Evolutionary conservation across 2,888 invertebrate genomes (phyloP).

Genomic region (Drosophila anomelani): DNA sequence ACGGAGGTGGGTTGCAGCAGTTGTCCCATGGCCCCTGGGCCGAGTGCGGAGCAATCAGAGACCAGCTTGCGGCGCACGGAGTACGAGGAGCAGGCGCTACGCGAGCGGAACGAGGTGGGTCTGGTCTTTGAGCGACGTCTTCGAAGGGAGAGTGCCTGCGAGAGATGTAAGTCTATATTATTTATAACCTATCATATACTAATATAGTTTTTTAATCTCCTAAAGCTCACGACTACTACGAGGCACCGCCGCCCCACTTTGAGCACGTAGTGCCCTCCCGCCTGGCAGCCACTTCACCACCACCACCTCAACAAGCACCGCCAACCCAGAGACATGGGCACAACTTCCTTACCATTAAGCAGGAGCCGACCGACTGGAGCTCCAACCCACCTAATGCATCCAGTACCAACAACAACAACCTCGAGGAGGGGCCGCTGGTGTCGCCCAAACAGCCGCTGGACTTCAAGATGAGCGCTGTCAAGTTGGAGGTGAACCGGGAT

Average conservation of each 20-base stretch:
- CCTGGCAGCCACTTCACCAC: slow-evolving; percentile 57
- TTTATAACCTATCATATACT: background rate
- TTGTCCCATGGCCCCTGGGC: slow-evolving; percentile 63
- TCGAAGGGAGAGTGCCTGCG: slow-evolving; percentile 65
- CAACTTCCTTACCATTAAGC: slow-evolving; percentile 85
- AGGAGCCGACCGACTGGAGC: slow-evolving; percentile 90
- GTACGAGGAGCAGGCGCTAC: slow-evolving; percentile 65
- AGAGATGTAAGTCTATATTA: slow-evolving; percentile 43
- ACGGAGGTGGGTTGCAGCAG: slow-evolving; percentile 76
- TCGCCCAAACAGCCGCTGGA: slow-evolving; percentile 80
- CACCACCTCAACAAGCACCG: slow-evolving; percentile 36
- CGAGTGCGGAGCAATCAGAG: slow-evolving; percentile 56
- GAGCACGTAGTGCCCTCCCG: slow-evolving; percentile 67
- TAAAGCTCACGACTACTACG: slow-evolving; percentile 69
- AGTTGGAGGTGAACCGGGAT: slow-evolving; percentile 67
- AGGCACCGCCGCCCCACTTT: slow-evolving; percentile 53
- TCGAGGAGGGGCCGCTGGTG: slow-evolving; percentile 45
- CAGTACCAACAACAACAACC: slow-evolving; percentile 57
- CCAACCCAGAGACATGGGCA: slow-evolving; percentile 58
- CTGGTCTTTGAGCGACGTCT: slow-evolving; percentile 67
- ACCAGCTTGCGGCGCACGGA: slow-evolving; percentile 61
- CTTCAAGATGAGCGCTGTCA: slow-evolving; percentile 75
- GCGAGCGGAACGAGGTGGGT: slow-evolving; percentile 67
- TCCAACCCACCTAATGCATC: slow-evolving; percentile 53
- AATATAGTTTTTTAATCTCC: background rate